Evolutionary conservation across 2,888 invertebrate genomes (phyloP), one percentile per base, ranked within the genome.

Genomic region (Melipona bicolor): DNA sequence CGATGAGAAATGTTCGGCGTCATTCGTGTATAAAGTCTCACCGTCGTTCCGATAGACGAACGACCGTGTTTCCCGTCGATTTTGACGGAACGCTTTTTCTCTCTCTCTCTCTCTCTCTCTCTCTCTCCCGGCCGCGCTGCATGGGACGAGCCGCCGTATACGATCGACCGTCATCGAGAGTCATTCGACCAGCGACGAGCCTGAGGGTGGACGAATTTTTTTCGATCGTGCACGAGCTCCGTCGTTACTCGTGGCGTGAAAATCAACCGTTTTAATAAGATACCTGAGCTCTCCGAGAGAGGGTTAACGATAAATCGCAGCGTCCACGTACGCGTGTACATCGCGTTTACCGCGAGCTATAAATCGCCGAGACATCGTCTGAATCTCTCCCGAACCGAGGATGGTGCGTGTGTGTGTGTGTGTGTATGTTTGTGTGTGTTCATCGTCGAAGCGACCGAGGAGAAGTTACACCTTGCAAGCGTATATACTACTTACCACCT

Each of bases 1-100:
- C 90, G 92, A 92, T 91, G 92, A 92, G 90, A 92, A 94, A 93
- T 91, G 90, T 87, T 88, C 86, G 69, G 84, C 84, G 90, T 88
- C 90, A 87, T 90, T 85, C 88, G 87, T 88, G 81, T 86, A 36
- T 81, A 89, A 90, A 84, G 86, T 76, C 85, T 77, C 85, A 43
- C 32, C 27, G 77, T 49, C 69, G 71, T 54, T 59, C 61, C 24
- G 50, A 64, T 68, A 77, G 75, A 59, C 74, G 56, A 59, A 77
- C 67, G 36, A 54, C 69, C 70, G 50, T 50, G 59, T 77, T 71
- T 64, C 24, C 5, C 69, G 73, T 71, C 70, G 78, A 83, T 74
- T 74, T 70, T 70, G 69, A 84, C 43, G 54, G 56, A 71, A 71
- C 49, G 32, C 49, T 24, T 64, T 49, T 43, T 68, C 36, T 59